Percentiles rank a stretch among this genome's conserved stretches.
Conservation (phyloP, 2,797 vertebrate genomes). For the Poeciliopsis turneri region DNA sequence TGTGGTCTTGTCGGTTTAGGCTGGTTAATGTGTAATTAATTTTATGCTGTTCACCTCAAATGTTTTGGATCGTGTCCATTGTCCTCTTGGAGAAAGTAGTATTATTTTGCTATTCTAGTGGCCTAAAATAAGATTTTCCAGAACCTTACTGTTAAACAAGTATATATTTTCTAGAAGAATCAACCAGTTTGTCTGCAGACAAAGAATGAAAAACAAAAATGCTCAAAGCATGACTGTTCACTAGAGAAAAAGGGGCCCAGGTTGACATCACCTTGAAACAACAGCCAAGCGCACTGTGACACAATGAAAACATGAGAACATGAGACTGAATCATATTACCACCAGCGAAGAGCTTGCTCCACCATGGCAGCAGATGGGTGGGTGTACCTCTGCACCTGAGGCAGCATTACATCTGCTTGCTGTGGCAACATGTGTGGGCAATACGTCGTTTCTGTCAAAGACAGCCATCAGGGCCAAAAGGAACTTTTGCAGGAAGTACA, state of each 20-base stretch:
- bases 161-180: neutral
- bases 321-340: neutral
- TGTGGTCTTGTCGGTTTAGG: neutral
- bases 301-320: neutral
- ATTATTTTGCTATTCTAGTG: neutral
- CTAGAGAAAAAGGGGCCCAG: neutral
- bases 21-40: conserved; percentile 41
- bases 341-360: neutral
- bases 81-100: neutral
- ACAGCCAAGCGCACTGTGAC: neutral
- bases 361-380: neutral
- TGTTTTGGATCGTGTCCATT: neutral
- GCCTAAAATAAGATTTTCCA: neutral
- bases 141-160: neutral
- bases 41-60: neutral
- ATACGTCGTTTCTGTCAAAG: neutral
- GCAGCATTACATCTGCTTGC: neutral
- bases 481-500: neutral
- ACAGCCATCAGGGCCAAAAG: neutral
- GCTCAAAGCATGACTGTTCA: neutral
- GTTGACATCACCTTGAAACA: neutral
- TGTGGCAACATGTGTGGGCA: neutral
- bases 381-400: neutral
- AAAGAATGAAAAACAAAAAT: neutral
- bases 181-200: neutral